Conservation (phyloP, 2,888 invertebrate species). For the Microctonus brassicae region DNA sequence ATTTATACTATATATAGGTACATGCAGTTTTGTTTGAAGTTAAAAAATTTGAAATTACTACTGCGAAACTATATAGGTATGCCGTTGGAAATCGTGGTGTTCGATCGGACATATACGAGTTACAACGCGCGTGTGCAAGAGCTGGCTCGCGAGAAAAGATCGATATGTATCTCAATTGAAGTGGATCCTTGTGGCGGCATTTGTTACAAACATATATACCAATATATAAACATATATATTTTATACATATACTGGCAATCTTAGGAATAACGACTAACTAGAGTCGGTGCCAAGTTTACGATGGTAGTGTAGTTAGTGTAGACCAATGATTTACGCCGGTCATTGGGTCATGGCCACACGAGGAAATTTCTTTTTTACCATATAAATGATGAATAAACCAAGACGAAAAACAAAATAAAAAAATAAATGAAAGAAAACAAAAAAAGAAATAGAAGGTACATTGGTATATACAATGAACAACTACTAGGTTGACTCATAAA, state of each 20-base stretch:
- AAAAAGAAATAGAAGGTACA: not conserved
- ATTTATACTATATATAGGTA: not conserved
- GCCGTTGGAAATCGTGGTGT: constrained; percentile 17
- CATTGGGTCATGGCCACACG: constrained; percentile 51
- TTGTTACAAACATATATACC: not conserved
- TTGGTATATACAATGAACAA: constrained; percentile 2
- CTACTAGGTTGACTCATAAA: constrained; percentile 13
- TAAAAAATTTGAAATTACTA: constrained; percentile 27
- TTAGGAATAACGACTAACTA: constrained; percentile 41
- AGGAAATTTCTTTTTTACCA: constrained; percentile 33
- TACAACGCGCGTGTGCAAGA: constrained; percentile 23
- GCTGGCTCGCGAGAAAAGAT: constrained; percentile 22
- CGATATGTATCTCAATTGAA: constrained; percentile 42
- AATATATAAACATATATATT: not conserved
- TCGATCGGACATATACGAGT: constrained; percentile 34
- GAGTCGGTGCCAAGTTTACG: constrained; percentile 51
- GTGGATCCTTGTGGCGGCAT: constrained; percentile 27
- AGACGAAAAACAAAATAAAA: not conserved
- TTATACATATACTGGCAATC: constrained; percentile 5
- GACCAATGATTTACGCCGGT: constrained; percentile 52
- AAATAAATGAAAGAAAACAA: not conserved
- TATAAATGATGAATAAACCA: constrained; percentile 31
- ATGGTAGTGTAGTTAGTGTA: constrained; percentile 43
- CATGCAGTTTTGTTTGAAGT: not conserved
- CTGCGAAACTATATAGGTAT: constrained; percentile 25